These are phyloP conservation scores for Pangasius djambal DNA, from an alignment of 2,797 vertebrate genomes.

Conservation along the genomic window DNA sequence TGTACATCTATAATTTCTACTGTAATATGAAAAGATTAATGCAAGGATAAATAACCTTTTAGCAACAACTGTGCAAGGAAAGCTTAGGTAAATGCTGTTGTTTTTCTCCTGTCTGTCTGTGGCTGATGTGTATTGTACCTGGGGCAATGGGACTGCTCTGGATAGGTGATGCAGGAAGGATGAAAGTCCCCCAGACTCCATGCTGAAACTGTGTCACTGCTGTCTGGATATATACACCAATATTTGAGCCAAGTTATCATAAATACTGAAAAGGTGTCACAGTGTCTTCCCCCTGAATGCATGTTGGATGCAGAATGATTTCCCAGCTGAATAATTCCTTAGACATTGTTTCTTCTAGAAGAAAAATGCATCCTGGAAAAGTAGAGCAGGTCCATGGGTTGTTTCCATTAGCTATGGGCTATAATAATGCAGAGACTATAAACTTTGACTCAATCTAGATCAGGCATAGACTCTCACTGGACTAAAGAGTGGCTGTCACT, in stretches of 20 bases:
- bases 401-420: background rate
- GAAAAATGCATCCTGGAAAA: conserved; percentile 1
- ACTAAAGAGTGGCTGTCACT: background rate
- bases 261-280: conserved; percentile 31
- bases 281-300: background rate
- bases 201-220: conserved; percentile 7
- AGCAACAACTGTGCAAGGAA: background rate
- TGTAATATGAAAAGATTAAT: conserved; percentile 9
- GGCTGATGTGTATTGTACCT: conserved; percentile 29
- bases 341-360: conserved; percentile 5
- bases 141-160: conserved; percentile 5
- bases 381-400: background rate
- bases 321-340: conserved; percentile 22
- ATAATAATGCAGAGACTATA: background rate
- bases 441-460: conserved; percentile 1
- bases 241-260: conserved; percentile 31
- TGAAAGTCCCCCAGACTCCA: conserved; percentile 6
- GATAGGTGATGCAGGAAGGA: conserved; percentile 25
- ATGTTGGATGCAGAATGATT: conserved; percentile 18
- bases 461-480: background rate
- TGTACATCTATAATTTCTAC: background rate
- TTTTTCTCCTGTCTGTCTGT: background rate
- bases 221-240: conserved; percentile 30
- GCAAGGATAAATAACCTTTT: background rate
- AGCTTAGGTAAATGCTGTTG: background rate